A percentile compares a stretch with the other conserved stretches of the same genome.
These are phyloP conservation scores for Geotrupes spiniger DNA, from an alignment of 2,888 invertebrate genomes.

Conservation along the genomic window DNA sequence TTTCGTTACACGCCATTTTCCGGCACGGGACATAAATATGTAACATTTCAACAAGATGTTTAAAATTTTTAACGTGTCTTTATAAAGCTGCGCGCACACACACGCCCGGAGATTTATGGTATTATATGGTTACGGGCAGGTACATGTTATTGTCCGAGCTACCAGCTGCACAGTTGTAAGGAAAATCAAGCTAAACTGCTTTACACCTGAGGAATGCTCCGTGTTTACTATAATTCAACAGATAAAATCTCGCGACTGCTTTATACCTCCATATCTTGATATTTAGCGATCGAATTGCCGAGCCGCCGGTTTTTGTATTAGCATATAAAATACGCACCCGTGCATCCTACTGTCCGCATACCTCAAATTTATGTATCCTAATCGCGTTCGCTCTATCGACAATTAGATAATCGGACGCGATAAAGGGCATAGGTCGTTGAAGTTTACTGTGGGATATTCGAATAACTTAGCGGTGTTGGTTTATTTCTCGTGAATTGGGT, in stretches of 20 bases:
- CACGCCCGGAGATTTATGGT: constrained; percentile 30
- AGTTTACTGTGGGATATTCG: no score
- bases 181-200: constrained; percentile 29
- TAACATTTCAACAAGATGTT: constrained; percentile 14
- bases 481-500: no score
- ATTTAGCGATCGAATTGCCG: constrained; percentile 26
- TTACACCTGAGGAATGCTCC: constrained; percentile 35
- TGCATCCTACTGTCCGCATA: no score
- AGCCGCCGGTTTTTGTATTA: constrained; percentile 9
- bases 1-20: no score
- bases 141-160: constrained; percentile 37
- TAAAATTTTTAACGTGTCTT: constrained; percentile 9
- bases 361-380: no score
- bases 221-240: constrained; percentile 30
- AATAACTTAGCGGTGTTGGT: no score
- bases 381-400: no score
- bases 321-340: no score
- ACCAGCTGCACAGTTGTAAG: constrained; percentile 31
- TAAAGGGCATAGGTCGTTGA: no score
- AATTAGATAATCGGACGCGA: no score
- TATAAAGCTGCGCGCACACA: constrained; percentile 11
- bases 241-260: constrained; percentile 32
- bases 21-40: constrained; percentile 8
- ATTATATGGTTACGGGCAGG: constrained; percentile 30
- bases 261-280: constrained; percentile 29